These are phyloP conservation scores for Rhinopomastus cyanomelas DNA, from an alignment of 2,113 vertebrate genomes.

Conservation along the genomic window DNA sequence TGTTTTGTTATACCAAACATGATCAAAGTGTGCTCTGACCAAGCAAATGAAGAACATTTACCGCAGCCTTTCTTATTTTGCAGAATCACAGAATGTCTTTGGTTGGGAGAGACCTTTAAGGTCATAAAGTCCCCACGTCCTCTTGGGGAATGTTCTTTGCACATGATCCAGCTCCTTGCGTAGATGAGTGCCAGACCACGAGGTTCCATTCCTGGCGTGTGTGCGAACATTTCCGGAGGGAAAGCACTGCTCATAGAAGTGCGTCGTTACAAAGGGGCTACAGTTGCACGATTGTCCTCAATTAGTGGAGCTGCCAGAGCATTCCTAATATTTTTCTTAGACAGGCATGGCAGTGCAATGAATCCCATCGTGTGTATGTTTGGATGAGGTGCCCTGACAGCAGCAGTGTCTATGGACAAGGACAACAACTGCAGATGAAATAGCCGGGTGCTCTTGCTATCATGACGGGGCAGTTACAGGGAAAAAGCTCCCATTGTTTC, in stretches of 20 bases:
- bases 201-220: not conserved
- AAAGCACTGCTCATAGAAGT: not conserved
- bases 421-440: constrained; percentile 52
- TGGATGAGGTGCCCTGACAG: constrained; percentile 55
- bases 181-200: not conserved
- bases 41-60: not conserved
- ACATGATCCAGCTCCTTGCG: fast-evolving
- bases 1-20: not conserved
- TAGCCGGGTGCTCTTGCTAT: constrained; percentile 49
- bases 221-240: not conserved
- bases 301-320: constrained; percentile 20
- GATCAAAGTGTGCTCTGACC: not conserved
- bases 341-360: not conserved
- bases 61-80: not conserved
- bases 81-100: too few relatives aligned
- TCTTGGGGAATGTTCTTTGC: not conserved
- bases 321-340: constrained; percentile 1
- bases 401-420: constrained; percentile 39
- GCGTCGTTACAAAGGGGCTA: not conserved
- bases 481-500: constrained; percentile 62
- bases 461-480: not conserved
- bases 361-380: constrained; percentile 45
- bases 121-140: not conserved
- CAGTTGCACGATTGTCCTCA: constrained; percentile 22
- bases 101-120: too few relatives aligned